Conservation (phyloP, 2,888 invertebrate genomes). For the Zygaena filipendulae region DNA sequence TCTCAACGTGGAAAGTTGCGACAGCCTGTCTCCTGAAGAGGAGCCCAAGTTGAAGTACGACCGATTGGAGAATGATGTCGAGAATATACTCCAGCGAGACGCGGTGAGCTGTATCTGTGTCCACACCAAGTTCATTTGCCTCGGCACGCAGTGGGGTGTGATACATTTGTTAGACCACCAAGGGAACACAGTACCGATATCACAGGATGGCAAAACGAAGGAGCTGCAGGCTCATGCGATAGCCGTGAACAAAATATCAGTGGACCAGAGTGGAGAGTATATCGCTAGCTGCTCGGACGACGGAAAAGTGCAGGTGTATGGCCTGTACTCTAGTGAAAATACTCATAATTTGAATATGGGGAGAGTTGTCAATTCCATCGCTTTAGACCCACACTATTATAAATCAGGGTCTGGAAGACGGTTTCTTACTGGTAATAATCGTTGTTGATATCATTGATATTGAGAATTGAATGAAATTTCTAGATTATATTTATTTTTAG, state of each 20-base stretch:
- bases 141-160: slow-evolving; percentile 93
- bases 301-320: slow-evolving; percentile 87
- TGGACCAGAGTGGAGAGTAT: slow-evolving; percentile 94
- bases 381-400: slow-evolving; percentile 84
- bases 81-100: slow-evolving; percentile 83
- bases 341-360: slow-evolving; percentile 83
- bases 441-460: too few relatives aligned
- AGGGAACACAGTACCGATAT: slow-evolving; percentile 78
- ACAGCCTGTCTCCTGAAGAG: slow-evolving; percentile 53
- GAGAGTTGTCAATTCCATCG: slow-evolving; percentile 85
- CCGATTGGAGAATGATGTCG: slow-evolving; percentile 87
- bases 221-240: slow-evolving; percentile 85
- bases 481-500: too few relatives aligned
- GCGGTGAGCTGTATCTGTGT: slow-evolving; percentile 92
- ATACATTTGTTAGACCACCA: slow-evolving; percentile 93
- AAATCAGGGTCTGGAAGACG: slow-evolving; percentile 81
- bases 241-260: slow-evolving; percentile 94
- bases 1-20: slow-evolving; percentile 50
- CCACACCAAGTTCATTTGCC: slow-evolving; percentile 93
- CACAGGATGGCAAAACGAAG: slow-evolving; percentile 70
- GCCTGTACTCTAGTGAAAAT: slow-evolving; percentile 86
- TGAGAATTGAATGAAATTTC: too few relatives aligned
- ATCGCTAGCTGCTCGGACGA: slow-evolving; percentile 94
- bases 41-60: slow-evolving; percentile 94
- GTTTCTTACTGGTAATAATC: slow-evolving; percentile 75